phyloP scores from a whole-genome alignment of 2,113 vertebrate genomes.

The Lepisosteus osseus region DNA sequence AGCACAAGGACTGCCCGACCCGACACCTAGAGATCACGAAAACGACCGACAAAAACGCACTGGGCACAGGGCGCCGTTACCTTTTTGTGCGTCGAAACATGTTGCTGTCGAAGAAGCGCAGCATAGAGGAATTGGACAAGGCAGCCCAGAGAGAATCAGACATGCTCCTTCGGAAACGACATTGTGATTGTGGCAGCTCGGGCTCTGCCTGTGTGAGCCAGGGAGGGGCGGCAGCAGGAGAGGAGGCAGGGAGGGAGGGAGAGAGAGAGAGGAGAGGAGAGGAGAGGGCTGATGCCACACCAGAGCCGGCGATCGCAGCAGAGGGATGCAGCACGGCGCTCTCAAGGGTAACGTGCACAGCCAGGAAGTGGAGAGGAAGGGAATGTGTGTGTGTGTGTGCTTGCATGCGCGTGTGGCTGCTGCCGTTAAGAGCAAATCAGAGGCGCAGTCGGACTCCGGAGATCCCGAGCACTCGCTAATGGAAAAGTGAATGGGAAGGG shows the following conservation, averaged over 20 bases:
- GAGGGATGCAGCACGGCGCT: too few relatives aligned
- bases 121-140: constrained; percentile 54
- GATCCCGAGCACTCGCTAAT: too few relatives aligned
- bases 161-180: constrained; percentile 46
- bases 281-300: too few relatives aligned
- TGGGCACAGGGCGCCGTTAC: constrained; percentile 42
- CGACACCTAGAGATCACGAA: background rate
- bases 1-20: too few relatives aligned
- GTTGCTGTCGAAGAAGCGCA: constrained; percentile 51
- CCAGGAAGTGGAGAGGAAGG: background rate
- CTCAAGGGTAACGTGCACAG: too few relatives aligned
- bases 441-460: too few relatives aligned
- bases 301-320: too few relatives aligned
- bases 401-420: constrained; percentile 18
- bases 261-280: too few relatives aligned
- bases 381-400: constrained; percentile 18
- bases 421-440: background rate
- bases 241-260: too few relatives aligned
- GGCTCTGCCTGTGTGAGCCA: constrained; percentile 12
- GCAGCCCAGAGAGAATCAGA: constrained; percentile 49
- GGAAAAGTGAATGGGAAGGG: constrained; percentile 14
- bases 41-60: background rate
- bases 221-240: too few relatives aligned
- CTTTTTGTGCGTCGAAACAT: constrained; percentile 80
- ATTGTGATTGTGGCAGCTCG: constrained; percentile 42